Conservation (phyloP, 2,113 vertebrate genomes). For the Candoia aspera region DNA sequence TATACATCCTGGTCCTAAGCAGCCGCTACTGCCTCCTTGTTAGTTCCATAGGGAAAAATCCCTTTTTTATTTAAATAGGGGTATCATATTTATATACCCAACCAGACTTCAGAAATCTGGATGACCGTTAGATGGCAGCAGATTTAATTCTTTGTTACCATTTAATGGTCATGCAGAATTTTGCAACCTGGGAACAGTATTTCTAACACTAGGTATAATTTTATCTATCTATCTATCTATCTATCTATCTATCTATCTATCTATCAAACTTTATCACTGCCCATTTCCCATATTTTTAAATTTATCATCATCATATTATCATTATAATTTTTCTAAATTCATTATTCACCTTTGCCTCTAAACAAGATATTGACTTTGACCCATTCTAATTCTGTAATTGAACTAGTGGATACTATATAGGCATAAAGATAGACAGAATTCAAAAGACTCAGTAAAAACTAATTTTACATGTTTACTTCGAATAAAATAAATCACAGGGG, state of each 20-base stretch:
- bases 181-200: too few species aligned
- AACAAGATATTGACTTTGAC: background rate
- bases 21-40: too few species aligned
- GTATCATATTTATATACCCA: too few species aligned
- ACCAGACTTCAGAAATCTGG: background rate
- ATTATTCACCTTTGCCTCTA: background rate
- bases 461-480: background rate
- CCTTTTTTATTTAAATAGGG: too few species aligned
- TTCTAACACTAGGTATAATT: background rate
- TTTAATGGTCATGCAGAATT: background rate
- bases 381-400: background rate
- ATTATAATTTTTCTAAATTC: background rate
- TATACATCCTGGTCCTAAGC: too few species aligned
- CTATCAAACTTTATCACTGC: too few species aligned
- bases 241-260: too few species aligned
- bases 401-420: background rate
- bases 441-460: background rate
- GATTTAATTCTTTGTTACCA: background rate
- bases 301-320: too few species aligned
- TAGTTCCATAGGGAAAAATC: too few species aligned
- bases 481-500: background rate
- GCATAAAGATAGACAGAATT: background rate
- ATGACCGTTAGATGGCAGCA: background rate
- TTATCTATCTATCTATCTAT: too few species aligned
- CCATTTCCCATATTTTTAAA: too few species aligned